Base-by-base conservation (phyloP, 2,888 invertebrate genomes). In the Antheraea yamamai region DNA sequence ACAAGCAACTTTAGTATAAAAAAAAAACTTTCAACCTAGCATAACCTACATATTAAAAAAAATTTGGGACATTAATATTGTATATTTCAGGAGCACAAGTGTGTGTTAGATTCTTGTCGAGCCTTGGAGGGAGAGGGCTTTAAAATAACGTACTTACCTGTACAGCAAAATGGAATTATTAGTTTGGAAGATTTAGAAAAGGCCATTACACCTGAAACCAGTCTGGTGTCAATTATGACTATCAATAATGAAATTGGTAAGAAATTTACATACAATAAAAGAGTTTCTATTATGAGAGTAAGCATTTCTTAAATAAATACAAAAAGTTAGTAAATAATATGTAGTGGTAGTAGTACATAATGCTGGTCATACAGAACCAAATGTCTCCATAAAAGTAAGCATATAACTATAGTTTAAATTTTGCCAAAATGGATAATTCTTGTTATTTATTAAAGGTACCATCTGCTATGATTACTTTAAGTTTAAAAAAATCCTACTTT, bases 191-290 rank as follows among this genome's bases (percentile, higher is more conserved):
- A 97, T 74, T 92, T 99, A 73, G 98, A 98, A 86, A 95, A 96
- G 79, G 96, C 97, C 0, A 96, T 99, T 16, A 97, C 97, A 47
- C 97, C 98, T 12, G 97, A 99, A 81, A 99, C 99, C 12, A 97
- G 97, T 73, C 92, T 99, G 68, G 99, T 99, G 2, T 99, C 99
- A 3, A 96, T 99, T 73, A 99, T 99, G 99, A 95, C 97, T 30
- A 98, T 99, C 0, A 99, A 99, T 94, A 99, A 99, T 96, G 99
- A 99, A 95, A 99, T 99, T 88, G 99, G 96, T 95, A 88, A 79
- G 75, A 47, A 26, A 20, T 72, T 26, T 52, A 61, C 8, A 61
- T 23, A 3, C 2, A 61, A 23, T 23, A n/a, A 61, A 1, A 61
- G 23, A 61, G 8, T 10, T 61, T 23, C 7, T n/a, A 7, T 12